A percentile compares a stretch with the other conserved stretches of the same genome.
Evolutionary conservation across 2,888 invertebrate genomes (phyloP).

Genomic region (Acanthacorydalis orientalis): DNA sequence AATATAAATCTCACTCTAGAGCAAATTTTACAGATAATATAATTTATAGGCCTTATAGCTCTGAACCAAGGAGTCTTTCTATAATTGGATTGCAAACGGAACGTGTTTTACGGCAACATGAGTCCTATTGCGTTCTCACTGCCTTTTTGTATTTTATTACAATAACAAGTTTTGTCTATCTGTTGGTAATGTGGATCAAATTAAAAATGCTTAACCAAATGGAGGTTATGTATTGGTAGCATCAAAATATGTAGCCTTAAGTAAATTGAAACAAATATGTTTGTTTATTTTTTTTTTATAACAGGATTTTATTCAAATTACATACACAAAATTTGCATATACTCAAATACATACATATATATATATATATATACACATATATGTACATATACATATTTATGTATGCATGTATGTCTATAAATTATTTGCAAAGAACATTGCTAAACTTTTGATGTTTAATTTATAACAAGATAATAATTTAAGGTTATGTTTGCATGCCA

Average conservation of each 20-base stretch:
- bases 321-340: too few species aligned
- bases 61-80: neutral
- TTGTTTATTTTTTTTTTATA: too few species aligned
- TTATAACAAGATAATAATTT: too few species aligned
- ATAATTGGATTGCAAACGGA: neutral
- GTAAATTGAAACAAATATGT: neutral
- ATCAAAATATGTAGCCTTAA: neutral
- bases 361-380: too few species aligned
- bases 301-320: too few species aligned
- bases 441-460: too few species aligned
- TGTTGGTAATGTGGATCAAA: slow-evolving; percentile 25
- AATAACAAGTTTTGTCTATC: slow-evolving; percentile 25
- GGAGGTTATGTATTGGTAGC: slow-evolving; percentile 26
- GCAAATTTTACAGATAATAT: neutral
- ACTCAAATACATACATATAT: too few species aligned
- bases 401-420: too few species aligned
- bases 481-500: too few species aligned
- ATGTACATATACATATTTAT: too few species aligned
- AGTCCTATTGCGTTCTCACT: slow-evolving; percentile 24
- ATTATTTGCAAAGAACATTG: too few species aligned
- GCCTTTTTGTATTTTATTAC: slow-evolving; percentile 27
- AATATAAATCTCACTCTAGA: neutral
- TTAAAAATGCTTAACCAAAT: slow-evolving; percentile 24
- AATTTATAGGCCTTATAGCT: neutral
- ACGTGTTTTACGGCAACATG: neutral